A percentile compares a stretch with the other conserved stretches of the same genome.
Evolutionary conservation across 2,888 invertebrate species (phyloP).

Genomic region (Volucella inanis): DNA sequence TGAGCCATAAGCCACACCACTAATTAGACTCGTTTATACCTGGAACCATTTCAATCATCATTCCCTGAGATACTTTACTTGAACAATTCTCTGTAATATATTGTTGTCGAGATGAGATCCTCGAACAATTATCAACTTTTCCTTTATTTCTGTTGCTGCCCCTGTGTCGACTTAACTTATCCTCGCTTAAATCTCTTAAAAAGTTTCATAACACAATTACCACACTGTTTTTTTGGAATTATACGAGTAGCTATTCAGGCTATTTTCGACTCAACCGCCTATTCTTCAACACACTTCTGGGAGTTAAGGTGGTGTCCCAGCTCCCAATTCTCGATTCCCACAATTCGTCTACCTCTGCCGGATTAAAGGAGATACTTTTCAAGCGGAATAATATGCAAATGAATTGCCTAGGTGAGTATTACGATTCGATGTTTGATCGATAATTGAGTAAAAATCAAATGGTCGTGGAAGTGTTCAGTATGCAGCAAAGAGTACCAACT

Average conservation of each 20-base stretch:
- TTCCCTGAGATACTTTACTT: background rate
- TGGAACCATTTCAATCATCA: conserved; percentile 35
- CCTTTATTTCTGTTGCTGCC: conserved; percentile 5
- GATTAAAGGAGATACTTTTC: conserved; percentile 51
- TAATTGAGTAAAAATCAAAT: conserved; percentile 63
- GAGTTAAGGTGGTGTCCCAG: too few species aligned
- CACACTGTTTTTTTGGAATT: conserved; percentile 15
- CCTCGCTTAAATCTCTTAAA: conserved; percentile 22
- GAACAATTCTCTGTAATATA: conserved; percentile 31
- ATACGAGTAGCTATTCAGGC: background rate
- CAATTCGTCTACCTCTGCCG: background rate
- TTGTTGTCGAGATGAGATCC: conserved; percentile 27
- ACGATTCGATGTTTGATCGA: conserved; percentile 72
- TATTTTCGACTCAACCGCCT: background rate
- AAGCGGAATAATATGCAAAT: conserved; percentile 69
- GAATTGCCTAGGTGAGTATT: conserved; percentile 61
- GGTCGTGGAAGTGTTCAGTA: background rate
- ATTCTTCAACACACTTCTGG: too few species aligned
- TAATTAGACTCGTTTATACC: conserved; percentile 34
- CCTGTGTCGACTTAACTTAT: background rate
- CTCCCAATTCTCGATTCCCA: too few species aligned
- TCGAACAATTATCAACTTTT: conserved; percentile 46
- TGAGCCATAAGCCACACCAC: conserved; percentile 13
- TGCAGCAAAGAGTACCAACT: background rate
- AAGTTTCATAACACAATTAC: conserved; percentile 63